Evolutionary conservation across 2,113 vertebrate species (phyloP), one percentile per base, ranked within the genome.

Genomic region (Sminthopsis crassicaudata): DNA sequence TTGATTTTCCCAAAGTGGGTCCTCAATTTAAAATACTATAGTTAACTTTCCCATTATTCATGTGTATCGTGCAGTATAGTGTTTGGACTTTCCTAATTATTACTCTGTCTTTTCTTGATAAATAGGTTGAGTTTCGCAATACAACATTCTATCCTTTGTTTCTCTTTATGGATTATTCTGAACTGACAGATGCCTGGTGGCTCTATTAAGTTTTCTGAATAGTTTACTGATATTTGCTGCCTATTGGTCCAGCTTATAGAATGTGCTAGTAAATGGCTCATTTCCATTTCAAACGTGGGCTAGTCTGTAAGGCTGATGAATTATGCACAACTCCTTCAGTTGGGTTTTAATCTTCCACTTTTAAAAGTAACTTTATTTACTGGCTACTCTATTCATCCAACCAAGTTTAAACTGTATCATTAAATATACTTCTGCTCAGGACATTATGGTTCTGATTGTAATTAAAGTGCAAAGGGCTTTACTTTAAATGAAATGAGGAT

Each of bases 21-120:
- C 94, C 93, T 93, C 96, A 96, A 96, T 97, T 97, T 97, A 96
- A 93, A 97, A 95, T 95, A 95, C 90, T 94, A 55, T 42, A 53
- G 76, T 90, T 95, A 92, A 91, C 95, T 76, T 95, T 95, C 52
- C 55, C 88, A 90, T 97, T 95, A 96, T 26, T 97, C 93, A 90
- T 90, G 93, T 97, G 92, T 91, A 95, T 96, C 92, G 95, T 46
- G 48, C n/a, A 46, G 46, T 60, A 57, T 89, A 53, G n/a, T 94
- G 57, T 95, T 67, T 93, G n/a, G 91, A n/a, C 94, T 54, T 96
- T 92, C 91, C 94, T 96, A 90, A 91, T 95, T 96, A 96, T 97
- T 91, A 93, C 52, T 94, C 91, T 97, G 94, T 94, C 95, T 94
- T 89, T 90, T 96, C 92, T 94, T 97, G 96, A 96, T 97, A 94